Percentiles rank a stretch among this genome's conserved stretches.
These are phyloP conservation scores for Rhyacichthys aspro DNA, from an alignment of 2,797 vertebrate species.

Conservation along the genomic window DNA sequence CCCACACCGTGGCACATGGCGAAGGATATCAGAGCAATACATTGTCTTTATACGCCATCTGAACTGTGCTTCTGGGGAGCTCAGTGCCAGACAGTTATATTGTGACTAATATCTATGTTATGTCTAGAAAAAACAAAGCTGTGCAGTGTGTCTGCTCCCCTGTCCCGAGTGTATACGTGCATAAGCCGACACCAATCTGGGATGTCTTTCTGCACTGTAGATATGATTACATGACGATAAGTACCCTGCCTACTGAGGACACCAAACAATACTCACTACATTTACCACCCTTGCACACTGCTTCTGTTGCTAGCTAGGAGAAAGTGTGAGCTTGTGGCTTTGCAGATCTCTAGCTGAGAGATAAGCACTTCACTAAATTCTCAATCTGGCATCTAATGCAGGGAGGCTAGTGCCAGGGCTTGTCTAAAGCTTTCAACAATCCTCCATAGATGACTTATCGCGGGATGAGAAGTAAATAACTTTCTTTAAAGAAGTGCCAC, in stretches of 20 bases:
- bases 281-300: conserved; percentile 21
- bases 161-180: conserved; percentile 46
- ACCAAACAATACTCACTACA: conserved; percentile 49
- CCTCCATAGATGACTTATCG: conserved; percentile 52
- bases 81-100: conserved; percentile 72
- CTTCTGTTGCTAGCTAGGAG: conserved; percentile 33
- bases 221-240: conserved; percentile 75
- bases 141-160: conserved; percentile 25
- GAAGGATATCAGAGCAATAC: conserved; percentile 71
- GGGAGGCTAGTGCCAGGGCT: conserved; percentile 42
- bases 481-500: conserved; percentile 41
- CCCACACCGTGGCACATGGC: conserved; percentile 44
- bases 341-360: conserved; percentile 57
- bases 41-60: conserved; percentile 75
- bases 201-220: conserved; percentile 58
- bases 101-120: conserved; percentile 80
- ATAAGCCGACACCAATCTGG: conserved; percentile 48
- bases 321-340: conserved; percentile 52
- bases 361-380: conserved; percentile 66
- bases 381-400: conserved; percentile 62
- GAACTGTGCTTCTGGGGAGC: conserved; percentile 69
- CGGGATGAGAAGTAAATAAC: conserved; percentile 43
- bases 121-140: conserved; percentile 71
- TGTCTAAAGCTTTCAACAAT: conserved; percentile 62
- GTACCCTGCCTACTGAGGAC: conserved; percentile 55